Conservation (phyloP, 2,113 vertebrate genomes). For the Mesembrinibis cayennensis region DNA sequence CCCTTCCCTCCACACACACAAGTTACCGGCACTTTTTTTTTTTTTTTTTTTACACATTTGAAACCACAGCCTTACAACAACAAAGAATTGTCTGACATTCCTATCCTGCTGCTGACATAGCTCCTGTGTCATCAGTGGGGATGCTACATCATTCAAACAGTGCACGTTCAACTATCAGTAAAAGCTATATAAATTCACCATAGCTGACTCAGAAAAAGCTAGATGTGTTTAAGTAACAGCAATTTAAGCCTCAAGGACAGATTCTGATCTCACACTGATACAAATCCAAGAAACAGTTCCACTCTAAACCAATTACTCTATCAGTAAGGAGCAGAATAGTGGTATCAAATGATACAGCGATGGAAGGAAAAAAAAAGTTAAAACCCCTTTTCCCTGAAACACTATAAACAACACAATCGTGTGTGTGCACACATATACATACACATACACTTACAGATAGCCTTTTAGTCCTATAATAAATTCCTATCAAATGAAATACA, state of each 20-base stretch:
- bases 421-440: not conserved
- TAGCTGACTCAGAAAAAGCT: not conserved
- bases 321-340: not conserved
- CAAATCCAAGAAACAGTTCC: not conserved
- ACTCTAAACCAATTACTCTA: not conserved
- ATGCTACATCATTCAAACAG: not conserved
- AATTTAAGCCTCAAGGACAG: not conserved
- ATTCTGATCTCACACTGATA: not conserved
- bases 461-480: not conserved
- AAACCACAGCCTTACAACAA: constrained; percentile 2
- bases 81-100: not conserved
- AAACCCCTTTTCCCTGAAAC: not conserved
- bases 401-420: not conserved
- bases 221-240: not conserved
- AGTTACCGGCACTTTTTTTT: not conserved
- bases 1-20: not conserved
- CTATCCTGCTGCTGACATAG: not conserved
- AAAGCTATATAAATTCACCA: not conserved
- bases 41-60: not conserved
- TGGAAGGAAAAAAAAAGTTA: not conserved
- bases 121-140: accelerated
- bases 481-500: not conserved
- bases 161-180: not conserved
- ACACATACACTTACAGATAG: not conserved
- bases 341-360: not conserved